Conservation (phyloP, 2,888 invertebrate species). For the Aleiodes leptofemur region DNA sequence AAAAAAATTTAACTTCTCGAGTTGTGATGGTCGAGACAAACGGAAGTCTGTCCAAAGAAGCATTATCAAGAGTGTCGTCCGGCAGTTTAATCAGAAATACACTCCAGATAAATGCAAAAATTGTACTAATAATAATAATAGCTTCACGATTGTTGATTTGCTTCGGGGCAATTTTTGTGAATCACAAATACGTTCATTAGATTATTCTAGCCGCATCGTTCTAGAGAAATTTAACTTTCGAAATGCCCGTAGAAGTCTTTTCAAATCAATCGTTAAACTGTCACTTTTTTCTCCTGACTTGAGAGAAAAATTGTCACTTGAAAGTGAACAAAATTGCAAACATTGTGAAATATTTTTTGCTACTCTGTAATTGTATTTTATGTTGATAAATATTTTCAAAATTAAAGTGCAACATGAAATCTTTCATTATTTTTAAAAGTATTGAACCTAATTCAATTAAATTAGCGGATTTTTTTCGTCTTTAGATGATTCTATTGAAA, state of each 20-base stretch:
- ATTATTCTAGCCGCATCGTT: conserved; percentile 21
- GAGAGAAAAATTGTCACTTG: too few relatives aligned
- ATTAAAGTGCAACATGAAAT: too few relatives aligned
- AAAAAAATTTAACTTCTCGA: conserved; percentile 13
- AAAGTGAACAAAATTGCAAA: too few relatives aligned
- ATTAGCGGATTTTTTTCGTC: too few relatives aligned
- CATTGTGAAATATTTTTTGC: too few relatives aligned
- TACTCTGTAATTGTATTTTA: too few relatives aligned
- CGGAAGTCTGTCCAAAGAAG: neutral
- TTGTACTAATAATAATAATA: neutral
- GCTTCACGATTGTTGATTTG: neutral
- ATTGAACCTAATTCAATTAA: too few relatives aligned
- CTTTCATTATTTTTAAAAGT: too few relatives aligned
- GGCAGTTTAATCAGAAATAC: conserved; percentile 12
- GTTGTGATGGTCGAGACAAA: conserved; percentile 11
- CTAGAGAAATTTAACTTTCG: conserved; percentile 14
- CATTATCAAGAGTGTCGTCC: conserved; percentile 9
- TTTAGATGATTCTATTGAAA: too few relatives aligned
- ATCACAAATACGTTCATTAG: neutral
- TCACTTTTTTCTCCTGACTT: too few relatives aligned
- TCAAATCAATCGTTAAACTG: neutral
- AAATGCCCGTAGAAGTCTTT: conserved; percentile 3
- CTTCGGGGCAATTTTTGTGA: neutral
- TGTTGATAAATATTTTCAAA: too few relatives aligned
- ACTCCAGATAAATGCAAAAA: neutral